Percentiles rank a stretch among this genome's conserved stretches.
Conservation (phyloP, 2,888 invertebrate genomes). For the Polylopha cassiicola region DNA sequence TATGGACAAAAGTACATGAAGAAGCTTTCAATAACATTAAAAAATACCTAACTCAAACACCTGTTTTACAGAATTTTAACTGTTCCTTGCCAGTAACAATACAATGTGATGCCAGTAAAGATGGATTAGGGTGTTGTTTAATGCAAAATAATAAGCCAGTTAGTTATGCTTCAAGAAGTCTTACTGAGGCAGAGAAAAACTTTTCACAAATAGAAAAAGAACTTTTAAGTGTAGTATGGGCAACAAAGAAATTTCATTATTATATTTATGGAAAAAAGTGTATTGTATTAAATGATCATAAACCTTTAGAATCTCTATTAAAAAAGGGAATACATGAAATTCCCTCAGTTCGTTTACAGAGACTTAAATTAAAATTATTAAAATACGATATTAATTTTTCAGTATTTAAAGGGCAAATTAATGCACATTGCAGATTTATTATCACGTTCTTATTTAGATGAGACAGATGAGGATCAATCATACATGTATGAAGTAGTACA, state of each 20-base stretch:
- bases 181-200: slow-evolving; percentile 14
- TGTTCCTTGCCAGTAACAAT: slow-evolving; percentile 3
- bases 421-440: slow-evolving; percentile 34
- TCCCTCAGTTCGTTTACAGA: slow-evolving; percentile 1
- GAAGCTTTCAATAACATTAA: slow-evolving; percentile 19
- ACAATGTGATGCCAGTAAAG: slow-evolving; percentile 22
- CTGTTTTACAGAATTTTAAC: slow-evolving; percentile 21
- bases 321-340: slow-evolving; percentile 5
- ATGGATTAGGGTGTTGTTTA: slow-evolving; percentile 23
- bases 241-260: slow-evolving; percentile 39
- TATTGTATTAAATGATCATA: slow-evolving; percentile 12
- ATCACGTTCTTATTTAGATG: slow-evolving; percentile 21
- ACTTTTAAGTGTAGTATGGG: slow-evolving; percentile 38
- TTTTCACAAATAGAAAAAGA: slow-evolving; percentile 48
- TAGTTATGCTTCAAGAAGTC: slow-evolving; percentile 20
- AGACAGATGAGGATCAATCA: slow-evolving; percentile 7
- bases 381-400: slow-evolving; percentile 1
- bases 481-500: slow-evolving; percentile 26
- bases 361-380: neutral
- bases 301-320: slow-evolving; percentile 2
- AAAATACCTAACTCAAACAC: slow-evolving; percentile 4
- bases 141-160: slow-evolving; percentile 25
- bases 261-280: slow-evolving; percentile 30
- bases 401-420: slow-evolving; percentile 32
- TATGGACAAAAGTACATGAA: slow-evolving; percentile 14